Base-by-base conservation (phyloP, 53 echinoderm and acorn worm species). In the Hippasteria phrygiana region DNA sequence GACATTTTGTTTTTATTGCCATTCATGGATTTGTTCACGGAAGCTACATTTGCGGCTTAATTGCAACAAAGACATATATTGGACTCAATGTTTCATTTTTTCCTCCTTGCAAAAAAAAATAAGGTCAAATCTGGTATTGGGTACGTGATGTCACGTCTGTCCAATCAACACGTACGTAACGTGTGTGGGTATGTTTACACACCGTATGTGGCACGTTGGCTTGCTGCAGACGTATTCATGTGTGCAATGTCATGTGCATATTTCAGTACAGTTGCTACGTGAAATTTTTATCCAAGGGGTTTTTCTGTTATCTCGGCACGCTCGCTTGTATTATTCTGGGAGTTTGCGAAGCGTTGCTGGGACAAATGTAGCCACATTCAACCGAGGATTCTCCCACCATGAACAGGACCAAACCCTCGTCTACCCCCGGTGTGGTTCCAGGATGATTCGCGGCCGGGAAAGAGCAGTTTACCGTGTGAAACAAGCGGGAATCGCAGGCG, bases 121-220 rank as follows among this genome's bases (percentile, higher is more conserved):
- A 81, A 81, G 81, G 81, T 81, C 81, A 81, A 81, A 65, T 81
- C 65, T 81, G 26, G 65, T 64, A 43, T 66, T 42, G 64, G 64
- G 81, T 56, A 45, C 81, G 81, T 81, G 81, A 81, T 81, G 81
- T 81, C 81, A 81, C 81, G 81, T 81, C 64, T 81, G 64, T 65
- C 81, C 81, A 81, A 81, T 81, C 81, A 81, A 62, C 81, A 81
- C 65, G 64, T 81, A 65, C 81, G 45, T 38, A 22, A 78, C 59
- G 78, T 78, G 78, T 59, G 73, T 24, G 47, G 24, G 42, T 78
- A 78, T 56, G 59, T 56, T 78, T 79, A 79, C 79, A 79, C 73
- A 73, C 20, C 79, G 55, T 36, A 41, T 62, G 46, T 14, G 27
- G 62, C 62, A 45, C 32, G 29, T 42, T 62, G 16, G 46, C 43